Evolutionary conservation across 2,888 invertebrate genomes (phyloP).

Genomic region (Dusona sp.): DNA sequence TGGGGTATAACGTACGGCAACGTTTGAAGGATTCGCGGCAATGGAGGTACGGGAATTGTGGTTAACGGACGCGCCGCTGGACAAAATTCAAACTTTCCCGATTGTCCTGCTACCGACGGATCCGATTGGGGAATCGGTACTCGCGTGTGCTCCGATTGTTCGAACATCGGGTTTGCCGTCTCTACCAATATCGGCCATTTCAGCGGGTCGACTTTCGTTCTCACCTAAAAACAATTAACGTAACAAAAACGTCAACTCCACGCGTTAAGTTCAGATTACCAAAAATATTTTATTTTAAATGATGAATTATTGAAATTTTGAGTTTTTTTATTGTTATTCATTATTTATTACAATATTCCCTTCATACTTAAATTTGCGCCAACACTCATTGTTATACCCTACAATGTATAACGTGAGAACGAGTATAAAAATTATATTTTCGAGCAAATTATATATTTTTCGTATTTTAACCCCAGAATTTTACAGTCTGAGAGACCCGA

Average conservation of each 20-base stretch:
- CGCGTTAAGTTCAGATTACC: not conserved
- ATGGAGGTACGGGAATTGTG: constrained; percentile 90
- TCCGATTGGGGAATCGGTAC: constrained; percentile 75
- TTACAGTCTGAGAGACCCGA: too few relatives aligned
- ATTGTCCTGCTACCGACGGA: constrained; percentile 16
- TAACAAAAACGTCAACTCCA: not conserved
- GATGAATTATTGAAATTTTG: not conserved
- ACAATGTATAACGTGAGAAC: too few relatives aligned
- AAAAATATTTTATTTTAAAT: not conserved
- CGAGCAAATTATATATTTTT: too few relatives aligned
- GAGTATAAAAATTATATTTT: too few relatives aligned
- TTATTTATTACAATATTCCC: too few relatives aligned
- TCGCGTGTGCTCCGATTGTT: constrained; percentile 78
- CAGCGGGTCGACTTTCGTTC: constrained; percentile 92
- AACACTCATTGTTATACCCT: too few relatives aligned
- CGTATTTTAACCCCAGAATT: too few relatives aligned
- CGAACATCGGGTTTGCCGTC: constrained; percentile 72
- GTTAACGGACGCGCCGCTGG: constrained; percentile 88
- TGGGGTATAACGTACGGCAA: constrained; percentile 71
- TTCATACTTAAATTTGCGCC: too few relatives aligned
- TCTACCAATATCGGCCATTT: constrained; percentile 95
- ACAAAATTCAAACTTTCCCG: constrained; percentile 82
- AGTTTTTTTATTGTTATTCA: not conserved
- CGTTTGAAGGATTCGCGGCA: constrained; percentile 87
- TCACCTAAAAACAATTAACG: constrained; percentile 86